phyloP scores from a whole-genome alignment of 2,888 invertebrate genomes.

The Diplazon laetatorius region DNA sequence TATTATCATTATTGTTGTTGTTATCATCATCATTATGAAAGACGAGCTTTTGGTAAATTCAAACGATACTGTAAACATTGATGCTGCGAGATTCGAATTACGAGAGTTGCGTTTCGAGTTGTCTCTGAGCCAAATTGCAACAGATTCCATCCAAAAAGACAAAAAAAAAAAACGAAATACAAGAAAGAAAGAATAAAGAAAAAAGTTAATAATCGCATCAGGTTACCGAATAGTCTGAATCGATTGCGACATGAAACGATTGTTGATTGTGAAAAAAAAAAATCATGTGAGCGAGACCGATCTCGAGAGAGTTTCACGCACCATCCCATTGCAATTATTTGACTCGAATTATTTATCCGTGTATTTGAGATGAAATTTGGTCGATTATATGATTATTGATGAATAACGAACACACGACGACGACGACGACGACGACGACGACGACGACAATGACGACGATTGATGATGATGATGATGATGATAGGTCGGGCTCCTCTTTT shows the following conservation, averaged over 20 bases:
- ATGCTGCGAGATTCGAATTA: slow-evolving; percentile 27
- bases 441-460: too few species aligned
- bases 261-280: not conserved
- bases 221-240: not conserved
- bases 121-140: slow-evolving; percentile 74
- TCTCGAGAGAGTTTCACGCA: slow-evolving; percentile 68
- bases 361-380: slow-evolving; percentile 67
- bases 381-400: slow-evolving; percentile 42
- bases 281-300: slow-evolving; percentile 14
- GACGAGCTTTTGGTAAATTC: slow-evolving; percentile 61
- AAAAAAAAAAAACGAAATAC: too few species aligned
- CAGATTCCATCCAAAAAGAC: slow-evolving; percentile 78
- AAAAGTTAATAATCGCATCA: slow-evolving; percentile 39
- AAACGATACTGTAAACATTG: slow-evolving; percentile 64
- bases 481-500: slow-evolving; percentile 45
- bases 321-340: slow-evolving; percentile 73
- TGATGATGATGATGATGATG: too few species aligned
- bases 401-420: slow-evolving; percentile 33
- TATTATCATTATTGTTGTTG: not conserved
- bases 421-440: slow-evolving; percentile 35
- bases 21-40: too few species aligned
- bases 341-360: slow-evolving; percentile 71
- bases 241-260: slow-evolving; percentile 4
- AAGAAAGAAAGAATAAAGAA: not conserved
- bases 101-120: slow-evolving; percentile 70